A percentile compares a stretch with the other conserved stretches of the same genome.
Evolutionary conservation across 2,113 vertebrate species (phyloP).

Genomic region (Mellivora capensis): DNA sequence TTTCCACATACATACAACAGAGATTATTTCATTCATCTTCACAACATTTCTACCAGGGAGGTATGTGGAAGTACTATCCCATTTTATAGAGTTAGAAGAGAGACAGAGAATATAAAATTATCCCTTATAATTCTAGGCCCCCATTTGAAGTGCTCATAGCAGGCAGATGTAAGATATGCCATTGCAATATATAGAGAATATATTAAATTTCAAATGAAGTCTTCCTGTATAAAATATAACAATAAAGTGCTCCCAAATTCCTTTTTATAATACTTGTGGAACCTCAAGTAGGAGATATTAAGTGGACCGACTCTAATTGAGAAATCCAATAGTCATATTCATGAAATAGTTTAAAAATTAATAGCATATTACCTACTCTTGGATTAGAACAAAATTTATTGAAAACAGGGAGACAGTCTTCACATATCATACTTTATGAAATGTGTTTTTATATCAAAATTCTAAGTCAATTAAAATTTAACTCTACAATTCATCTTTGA

Average conservation of each 20-base stretch:
- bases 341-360: neutral
- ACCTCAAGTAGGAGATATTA: neutral
- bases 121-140: neutral
- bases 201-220: neutral
- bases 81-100: neutral
- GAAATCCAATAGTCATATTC: neutral
- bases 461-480: slow-evolving; percentile 11
- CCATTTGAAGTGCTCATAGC: neutral
- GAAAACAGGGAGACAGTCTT: neutral
- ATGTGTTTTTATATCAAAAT: neutral
- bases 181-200: neutral
- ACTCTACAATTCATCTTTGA: neutral
- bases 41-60: neutral
- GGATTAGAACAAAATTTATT: neutral
- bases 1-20: neutral
- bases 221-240: neutral
- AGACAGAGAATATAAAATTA: neutral
- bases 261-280: neutral
- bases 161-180: neutral
- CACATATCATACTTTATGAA: neutral
- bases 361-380: neutral
- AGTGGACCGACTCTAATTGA: neutral
- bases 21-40: neutral
- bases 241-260: neutral
- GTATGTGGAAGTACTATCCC: neutral